Conservation (phyloP, 2,113 vertebrate genomes). For the Atrichornis clamosus region DNA sequence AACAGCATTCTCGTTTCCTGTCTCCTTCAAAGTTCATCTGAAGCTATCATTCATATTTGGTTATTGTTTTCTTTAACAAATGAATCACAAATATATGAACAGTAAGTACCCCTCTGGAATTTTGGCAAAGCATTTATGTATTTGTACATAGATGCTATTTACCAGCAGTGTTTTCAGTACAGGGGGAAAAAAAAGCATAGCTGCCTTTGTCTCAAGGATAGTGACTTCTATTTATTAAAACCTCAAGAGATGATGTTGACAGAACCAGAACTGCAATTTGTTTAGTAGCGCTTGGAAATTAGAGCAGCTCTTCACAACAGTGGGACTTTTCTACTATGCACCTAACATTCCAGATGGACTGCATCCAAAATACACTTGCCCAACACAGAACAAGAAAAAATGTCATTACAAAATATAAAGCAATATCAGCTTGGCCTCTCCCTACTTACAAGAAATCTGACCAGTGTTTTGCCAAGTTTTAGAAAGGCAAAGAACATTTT, state of each 20-base stretch:
- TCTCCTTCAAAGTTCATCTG: slow-evolving; percentile 12
- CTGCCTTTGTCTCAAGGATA: background rate
- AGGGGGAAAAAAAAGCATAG: background rate
- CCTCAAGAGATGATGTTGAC: background rate
- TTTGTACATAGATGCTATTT: background rate
- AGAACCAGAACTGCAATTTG: background rate
- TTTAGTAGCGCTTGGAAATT: background rate
- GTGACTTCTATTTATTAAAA: background rate
- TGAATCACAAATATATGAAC: background rate
- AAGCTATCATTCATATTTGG: background rate
- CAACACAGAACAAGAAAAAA: slow-evolving; percentile 58
- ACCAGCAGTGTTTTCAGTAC: background rate
- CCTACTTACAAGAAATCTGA: slow-evolving; percentile 36
- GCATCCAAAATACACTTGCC: slow-evolving; percentile 59
- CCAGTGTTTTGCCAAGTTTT: slow-evolving; percentile 52
- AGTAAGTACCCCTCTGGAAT: background rate
- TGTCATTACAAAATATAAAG: slow-evolving; percentile 55
- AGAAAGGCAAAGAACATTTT: slow-evolving; percentile 49
- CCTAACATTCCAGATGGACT: slow-evolving; percentile 43
- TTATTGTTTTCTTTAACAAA: slow-evolving; percentile 12
- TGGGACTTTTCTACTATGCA: background rate
- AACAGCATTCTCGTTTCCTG: background rate
- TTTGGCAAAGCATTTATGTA: background rate
- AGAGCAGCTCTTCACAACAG: background rate
- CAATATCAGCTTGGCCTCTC: slow-evolving; percentile 17